A percentile compares a stretch with the other conserved stretches of the same genome.
phyloP scores from a whole-genome alignment of 1,140 invertebrate genomes.

The Aphelinus certus region DNA sequence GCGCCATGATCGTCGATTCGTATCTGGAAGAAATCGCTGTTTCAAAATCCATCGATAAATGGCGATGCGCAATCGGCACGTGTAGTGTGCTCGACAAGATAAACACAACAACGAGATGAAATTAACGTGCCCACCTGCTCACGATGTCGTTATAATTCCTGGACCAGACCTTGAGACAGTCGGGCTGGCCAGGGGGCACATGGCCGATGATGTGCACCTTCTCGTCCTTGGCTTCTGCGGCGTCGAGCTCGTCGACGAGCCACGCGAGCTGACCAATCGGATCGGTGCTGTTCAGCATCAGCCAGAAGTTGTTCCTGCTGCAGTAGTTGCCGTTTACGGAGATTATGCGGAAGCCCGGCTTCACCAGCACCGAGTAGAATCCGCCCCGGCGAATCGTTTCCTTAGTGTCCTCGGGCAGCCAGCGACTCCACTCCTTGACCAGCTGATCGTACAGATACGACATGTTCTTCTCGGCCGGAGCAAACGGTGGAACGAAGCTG shows the following conservation, averaged over 20 bases:
- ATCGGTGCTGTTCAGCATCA: constrained; percentile 95
- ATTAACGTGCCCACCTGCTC: constrained; percentile 68
- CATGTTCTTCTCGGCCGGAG: constrained; percentile 84
- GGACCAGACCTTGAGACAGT: constrained; percentile 92
- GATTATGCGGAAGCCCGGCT: constrained; percentile 87
- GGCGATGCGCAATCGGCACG: no score
- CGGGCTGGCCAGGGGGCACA: constrained; percentile 94
- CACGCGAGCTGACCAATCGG: constrained; percentile 93
- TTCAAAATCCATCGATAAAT: no score
- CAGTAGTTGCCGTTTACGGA: constrained; percentile 96
- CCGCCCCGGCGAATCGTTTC: constrained; percentile 86
- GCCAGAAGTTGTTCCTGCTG: constrained; percentile 97
- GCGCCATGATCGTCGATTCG: constrained; percentile 87
- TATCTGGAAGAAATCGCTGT: constrained; percentile 68
- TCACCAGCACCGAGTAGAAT: constrained; percentile 87
- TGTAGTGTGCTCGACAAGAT: no score
- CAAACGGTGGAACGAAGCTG: constrained; percentile 89
- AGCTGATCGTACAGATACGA: constrained; percentile 92
- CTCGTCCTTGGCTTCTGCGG: constrained; percentile 90
- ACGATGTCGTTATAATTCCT: constrained; percentile 91
- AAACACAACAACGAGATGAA: no score
- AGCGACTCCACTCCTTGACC: constrained; percentile 84
- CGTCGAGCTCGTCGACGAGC: constrained; percentile 93
- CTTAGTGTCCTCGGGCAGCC: constrained; percentile 86
- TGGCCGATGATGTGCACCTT: constrained; percentile 98